These are phyloP conservation scores for Sciaenops ocellatus DNA, from an alignment of 2,797 vertebrate genomes.

Conservation along the genomic window DNA sequence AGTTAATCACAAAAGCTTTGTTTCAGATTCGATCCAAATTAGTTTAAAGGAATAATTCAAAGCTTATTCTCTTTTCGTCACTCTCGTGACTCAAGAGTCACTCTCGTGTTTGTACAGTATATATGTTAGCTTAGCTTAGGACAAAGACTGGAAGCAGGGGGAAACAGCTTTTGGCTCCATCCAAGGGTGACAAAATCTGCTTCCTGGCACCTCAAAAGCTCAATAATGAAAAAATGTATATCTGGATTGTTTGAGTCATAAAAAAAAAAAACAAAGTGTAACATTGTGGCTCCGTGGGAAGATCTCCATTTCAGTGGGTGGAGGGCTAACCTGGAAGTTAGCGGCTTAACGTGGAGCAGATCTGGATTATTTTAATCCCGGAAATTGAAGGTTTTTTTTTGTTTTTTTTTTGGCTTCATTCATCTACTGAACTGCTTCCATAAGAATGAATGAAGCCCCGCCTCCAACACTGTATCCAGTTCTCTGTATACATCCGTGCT, in stretches of 20 bases:
- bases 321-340: too few relatives aligned
- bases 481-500: neutral
- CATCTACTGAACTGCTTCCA: too few relatives aligned
- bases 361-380: too few relatives aligned
- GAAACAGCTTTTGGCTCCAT: neutral
- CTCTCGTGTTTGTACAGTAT: neutral
- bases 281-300: neutral
- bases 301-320: too few relatives aligned
- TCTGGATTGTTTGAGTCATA: too few relatives aligned
- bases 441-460: too few relatives aligned
- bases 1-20: slow-evolving; percentile 13
- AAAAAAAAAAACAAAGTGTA: neutral
- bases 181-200: neutral
- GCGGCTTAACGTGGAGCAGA: too few relatives aligned
- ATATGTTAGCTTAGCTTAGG: neutral
- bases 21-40: neutral
- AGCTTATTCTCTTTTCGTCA: neutral
- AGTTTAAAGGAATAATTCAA: neutral
- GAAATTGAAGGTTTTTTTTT: too few relatives aligned
- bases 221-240: neutral
- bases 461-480: neutral
- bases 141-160: neutral
- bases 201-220: neutral
- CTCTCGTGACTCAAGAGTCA: too few relatives aligned
- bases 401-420: too few relatives aligned